Conservation (phyloP, 64 coral and sea anemone species). For the Stichodactyla helianthus region DNA sequence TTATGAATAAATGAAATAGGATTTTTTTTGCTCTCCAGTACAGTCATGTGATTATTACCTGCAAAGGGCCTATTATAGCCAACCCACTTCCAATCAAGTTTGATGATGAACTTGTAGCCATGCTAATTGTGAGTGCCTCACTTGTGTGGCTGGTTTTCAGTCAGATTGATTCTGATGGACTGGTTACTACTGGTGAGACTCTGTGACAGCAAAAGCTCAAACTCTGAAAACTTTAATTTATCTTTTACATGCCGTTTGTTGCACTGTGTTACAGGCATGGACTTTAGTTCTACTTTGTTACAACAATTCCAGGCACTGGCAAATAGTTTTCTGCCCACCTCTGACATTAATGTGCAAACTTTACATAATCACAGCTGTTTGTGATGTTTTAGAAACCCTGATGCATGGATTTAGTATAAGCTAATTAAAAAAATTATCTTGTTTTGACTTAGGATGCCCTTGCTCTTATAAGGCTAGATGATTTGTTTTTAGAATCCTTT, state of each 20-base stretch:
- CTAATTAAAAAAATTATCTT: too few relatives aligned
- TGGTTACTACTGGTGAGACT: constrained; percentile 31
- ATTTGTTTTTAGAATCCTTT: constrained; percentile 95
- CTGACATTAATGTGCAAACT: too few relatives aligned
- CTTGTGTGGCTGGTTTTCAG: constrained; percentile 41
- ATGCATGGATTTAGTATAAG: too few relatives aligned
- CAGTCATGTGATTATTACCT: neutral
- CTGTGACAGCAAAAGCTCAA: constrained; percentile 67
- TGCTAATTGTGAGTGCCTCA: constrained; percentile 99
- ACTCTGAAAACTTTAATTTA: constrained; percentile 57
- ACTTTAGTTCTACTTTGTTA: neutral
- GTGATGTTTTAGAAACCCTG: too few relatives aligned
- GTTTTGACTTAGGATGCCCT: constrained; percentile 72
- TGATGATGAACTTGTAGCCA: constrained; percentile 91
- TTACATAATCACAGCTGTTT: too few relatives aligned
- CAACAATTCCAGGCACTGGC: neutral
- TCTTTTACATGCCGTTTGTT: too few relatives aligned
- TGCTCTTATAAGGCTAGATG: constrained; percentile 90
- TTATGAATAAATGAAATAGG: too few relatives aligned
- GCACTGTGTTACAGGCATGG: neutral
- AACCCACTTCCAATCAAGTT: neutral
- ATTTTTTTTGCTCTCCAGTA: too few relatives aligned
- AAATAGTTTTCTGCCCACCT: too few relatives aligned
- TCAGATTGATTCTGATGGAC: constrained; percentile 72
- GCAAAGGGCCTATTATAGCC: too few relatives aligned